Conservation (phyloP, 2,888 invertebrate genomes). For the Pachliopta kotzebuea region DNA sequence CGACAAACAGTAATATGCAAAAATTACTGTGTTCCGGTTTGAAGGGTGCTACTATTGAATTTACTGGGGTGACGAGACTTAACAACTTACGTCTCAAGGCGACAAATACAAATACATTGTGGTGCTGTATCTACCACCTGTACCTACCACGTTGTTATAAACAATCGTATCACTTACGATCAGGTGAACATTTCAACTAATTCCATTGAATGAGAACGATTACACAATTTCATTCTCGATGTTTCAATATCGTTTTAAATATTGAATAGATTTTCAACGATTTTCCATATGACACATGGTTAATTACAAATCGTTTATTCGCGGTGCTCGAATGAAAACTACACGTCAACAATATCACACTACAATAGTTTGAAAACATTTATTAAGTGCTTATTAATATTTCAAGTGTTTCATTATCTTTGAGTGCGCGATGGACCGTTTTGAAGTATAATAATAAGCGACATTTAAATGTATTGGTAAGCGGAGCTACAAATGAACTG, state of each 20-base stretch:
- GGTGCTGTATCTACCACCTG: too few species aligned
- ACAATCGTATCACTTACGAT: too few species aligned
- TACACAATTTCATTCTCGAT: background rate
- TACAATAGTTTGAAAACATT: background rate
- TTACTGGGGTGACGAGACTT: too few species aligned
- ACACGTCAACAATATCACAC: background rate
- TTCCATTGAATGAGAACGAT: too few species aligned
- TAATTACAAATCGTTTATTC: background rate
- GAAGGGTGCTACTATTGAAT: too few species aligned
- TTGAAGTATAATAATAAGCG: constrained; percentile 2
- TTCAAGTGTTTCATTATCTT: constrained; percentile 6
- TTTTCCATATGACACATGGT: background rate
- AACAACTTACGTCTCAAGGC: too few species aligned
- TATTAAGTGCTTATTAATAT: background rate
- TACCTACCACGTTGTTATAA: too few species aligned
- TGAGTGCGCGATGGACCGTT: background rate
- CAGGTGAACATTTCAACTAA: too few species aligned
- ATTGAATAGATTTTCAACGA: background rate
- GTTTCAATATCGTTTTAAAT: background rate
- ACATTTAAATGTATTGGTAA: background rate
- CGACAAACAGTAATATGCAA: too few species aligned
- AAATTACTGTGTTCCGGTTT: too few species aligned
- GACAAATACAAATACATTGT: too few species aligned
- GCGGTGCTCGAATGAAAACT: background rate
- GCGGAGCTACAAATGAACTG: constrained; percentile 1